Evolutionary conservation across 2,797 vertebrate genomes (phyloP).

Genomic region (Furcifer pardalis): DNA sequence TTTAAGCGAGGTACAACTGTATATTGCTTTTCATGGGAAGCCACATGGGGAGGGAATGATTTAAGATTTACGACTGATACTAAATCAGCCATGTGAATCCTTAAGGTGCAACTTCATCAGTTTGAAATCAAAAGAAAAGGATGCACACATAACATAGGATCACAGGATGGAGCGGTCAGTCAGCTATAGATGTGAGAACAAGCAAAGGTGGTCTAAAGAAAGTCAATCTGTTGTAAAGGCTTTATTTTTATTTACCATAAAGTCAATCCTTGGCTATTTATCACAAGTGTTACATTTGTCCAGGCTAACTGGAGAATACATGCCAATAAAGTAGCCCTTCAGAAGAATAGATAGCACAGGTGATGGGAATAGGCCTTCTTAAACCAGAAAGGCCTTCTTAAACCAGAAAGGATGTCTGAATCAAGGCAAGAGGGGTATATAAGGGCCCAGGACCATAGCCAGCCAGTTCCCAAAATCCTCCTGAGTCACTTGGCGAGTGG

Average conservation of each 20-base stretch:
- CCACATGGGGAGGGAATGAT: not conserved
- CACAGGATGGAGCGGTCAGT: not conserved
- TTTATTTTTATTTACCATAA: constrained; percentile 18
- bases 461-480: too few species aligned
- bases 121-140: not conserved
- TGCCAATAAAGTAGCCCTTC: not conserved
- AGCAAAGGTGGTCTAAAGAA: not conserved
- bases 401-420: not conserved
- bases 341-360: not conserved
- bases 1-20: too few species aligned
- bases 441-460: too few species aligned
- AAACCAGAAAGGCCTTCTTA: not conserved
- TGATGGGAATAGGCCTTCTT: not conserved
- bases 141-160: not conserved
- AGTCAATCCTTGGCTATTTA: constrained; percentile 12
- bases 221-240: constrained; percentile 13
- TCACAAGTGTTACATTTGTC: not conserved
- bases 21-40: not conserved
- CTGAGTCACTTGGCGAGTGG: too few species aligned
- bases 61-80: too few species aligned
- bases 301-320: not conserved
- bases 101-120: not conserved
- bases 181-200: not conserved
- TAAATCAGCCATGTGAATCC: not conserved
- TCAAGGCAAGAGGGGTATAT: not conserved